Conservation (phyloP, 2,888 invertebrate genomes). For the Opisthograptis luteolata region DNA sequence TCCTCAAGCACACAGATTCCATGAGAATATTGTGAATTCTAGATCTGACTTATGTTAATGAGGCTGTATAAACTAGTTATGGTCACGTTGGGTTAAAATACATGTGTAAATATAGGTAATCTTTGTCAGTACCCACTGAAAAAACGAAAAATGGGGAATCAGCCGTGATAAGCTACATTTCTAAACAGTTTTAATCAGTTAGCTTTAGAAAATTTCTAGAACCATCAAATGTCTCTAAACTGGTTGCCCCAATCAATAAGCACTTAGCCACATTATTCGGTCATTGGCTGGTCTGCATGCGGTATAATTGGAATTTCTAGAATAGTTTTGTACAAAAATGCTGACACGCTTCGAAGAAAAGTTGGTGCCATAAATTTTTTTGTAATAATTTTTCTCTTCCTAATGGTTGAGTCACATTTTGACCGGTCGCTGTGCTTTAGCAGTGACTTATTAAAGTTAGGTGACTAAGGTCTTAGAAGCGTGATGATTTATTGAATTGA, state of each 20-base stretch:
- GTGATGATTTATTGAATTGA: neutral
- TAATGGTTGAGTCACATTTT: constrained; percentile 1
- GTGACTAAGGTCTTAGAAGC: constrained; percentile 16
- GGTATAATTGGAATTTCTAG: neutral
- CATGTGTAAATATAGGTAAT: neutral
- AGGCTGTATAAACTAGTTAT: constrained; percentile 66
- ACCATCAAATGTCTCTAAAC: neutral
- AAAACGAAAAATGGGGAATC: neutral
- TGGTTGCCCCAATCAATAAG: neutral
- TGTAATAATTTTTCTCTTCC: neutral
- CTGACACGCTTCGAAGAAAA: neutral
- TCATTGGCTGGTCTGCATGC: neutral
- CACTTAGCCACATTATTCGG: neutral
- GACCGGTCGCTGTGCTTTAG: constrained; percentile 8
- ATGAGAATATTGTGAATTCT: constrained; percentile 74
- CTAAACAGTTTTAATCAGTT: neutral
- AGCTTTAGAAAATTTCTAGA: neutral
- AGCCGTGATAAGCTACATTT: neutral
- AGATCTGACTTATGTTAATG: constrained; percentile 46
- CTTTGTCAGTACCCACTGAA: neutral
- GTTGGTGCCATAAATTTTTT: constrained; percentile 9
- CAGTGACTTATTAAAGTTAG: constrained; percentile 17
- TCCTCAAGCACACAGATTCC: constrained; percentile 75
- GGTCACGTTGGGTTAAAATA: constrained; percentile 19
- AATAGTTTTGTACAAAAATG: neutral